These are phyloP conservation scores for Trissolcus brochymenae DNA, from an alignment of 2,888 invertebrate species.

Conservation along the genomic window DNA sequence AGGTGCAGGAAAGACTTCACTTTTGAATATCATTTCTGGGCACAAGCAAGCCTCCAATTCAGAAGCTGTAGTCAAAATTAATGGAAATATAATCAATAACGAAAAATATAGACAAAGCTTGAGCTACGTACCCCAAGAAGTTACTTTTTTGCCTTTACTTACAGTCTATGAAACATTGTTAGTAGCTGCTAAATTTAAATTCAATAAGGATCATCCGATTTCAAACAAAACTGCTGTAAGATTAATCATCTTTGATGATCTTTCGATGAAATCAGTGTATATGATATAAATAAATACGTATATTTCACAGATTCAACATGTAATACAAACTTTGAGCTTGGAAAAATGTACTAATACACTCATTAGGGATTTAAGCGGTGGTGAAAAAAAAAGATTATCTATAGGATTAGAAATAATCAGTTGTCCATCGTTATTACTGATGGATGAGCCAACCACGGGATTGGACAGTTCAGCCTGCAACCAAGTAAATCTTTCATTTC, in stretches of 20 bases:
- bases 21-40: slow-evolving; percentile 86
- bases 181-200: slow-evolving; percentile 79
- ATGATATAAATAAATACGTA: background rate
- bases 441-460: slow-evolving; percentile 82
- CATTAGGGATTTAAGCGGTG: slow-evolving; percentile 79
- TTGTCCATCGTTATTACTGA: slow-evolving; percentile 80
- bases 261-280: background rate
- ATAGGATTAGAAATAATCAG: slow-evolving; percentile 81
- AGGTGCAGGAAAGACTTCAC: slow-evolving; percentile 86
- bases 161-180: slow-evolving; percentile 79
- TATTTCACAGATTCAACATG: slow-evolving; percentile 75
- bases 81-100: slow-evolving; percentile 81
- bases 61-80: slow-evolving; percentile 82
- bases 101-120: slow-evolving; percentile 84
- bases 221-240: slow-evolving; percentile 6
- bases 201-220: slow-evolving; percentile 63
- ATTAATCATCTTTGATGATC: background rate
- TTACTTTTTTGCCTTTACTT: slow-evolving; percentile 78
- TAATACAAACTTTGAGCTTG: slow-evolving; percentile 78
- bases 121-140: slow-evolving; percentile 82
- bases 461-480: slow-evolving; percentile 83
- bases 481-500: slow-evolving; percentile 72
- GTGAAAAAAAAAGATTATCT: slow-evolving; percentile 80
- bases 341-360: slow-evolving; percentile 77
- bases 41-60: slow-evolving; percentile 73